A percentile compares a stretch with the other conserved stretches of the same genome.
These are phyloP conservation scores for Onychorhynchus coronatus DNA, from an alignment of 2,113 vertebrate species.

Conservation along the genomic window DNA sequence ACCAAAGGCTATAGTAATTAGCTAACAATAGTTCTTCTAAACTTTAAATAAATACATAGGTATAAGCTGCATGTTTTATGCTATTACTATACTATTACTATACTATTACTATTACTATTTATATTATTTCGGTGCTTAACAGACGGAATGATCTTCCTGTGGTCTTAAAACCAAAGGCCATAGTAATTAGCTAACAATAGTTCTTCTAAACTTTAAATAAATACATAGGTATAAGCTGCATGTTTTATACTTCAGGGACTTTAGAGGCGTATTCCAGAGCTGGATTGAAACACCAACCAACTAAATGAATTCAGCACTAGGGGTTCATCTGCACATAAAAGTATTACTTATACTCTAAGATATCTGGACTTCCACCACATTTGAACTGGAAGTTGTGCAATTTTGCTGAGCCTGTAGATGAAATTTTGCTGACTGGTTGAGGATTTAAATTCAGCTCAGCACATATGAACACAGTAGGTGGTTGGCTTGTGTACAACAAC, in stretches of 20 bases:
- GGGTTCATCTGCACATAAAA: not conserved
- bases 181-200: not conserved
- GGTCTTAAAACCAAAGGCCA: not conserved
- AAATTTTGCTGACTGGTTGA: not conserved
- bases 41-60: not conserved
- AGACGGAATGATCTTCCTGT: not conserved
- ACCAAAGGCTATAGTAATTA: not conserved
- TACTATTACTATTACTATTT: no score
- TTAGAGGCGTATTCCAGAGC: not conserved
- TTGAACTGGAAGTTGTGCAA: not conserved
- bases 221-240: accelerated
- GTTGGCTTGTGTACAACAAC: not conserved
- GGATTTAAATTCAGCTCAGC: not conserved
- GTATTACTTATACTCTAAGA: not conserved
- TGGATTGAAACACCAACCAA: not conserved
- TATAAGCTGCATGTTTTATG: not conserved
- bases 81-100: no score
- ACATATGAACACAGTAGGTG: not conserved
- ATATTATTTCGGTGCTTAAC: not conserved
- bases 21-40: not conserved
- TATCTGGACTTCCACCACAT: not conserved
- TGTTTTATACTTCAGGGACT: not conserved
- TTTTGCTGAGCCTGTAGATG: not conserved
- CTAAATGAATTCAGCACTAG: not conserved
- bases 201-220: not conserved